Conservation (phyloP, 2,888 invertebrate genomes). For the Apoderus coryli region DNA sequence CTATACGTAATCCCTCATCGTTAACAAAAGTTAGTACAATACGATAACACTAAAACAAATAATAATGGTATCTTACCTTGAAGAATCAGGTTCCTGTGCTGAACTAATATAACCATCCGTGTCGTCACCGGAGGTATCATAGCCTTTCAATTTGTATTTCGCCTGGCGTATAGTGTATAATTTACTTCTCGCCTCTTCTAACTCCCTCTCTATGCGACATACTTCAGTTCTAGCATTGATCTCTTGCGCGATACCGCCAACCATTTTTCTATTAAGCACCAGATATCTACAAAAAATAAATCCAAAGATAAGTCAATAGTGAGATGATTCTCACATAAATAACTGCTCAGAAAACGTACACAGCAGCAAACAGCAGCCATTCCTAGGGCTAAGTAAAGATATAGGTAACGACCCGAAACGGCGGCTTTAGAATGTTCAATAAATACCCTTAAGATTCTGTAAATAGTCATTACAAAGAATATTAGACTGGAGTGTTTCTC, state of each 20-base stretch:
- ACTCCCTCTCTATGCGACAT: constrained; percentile 82
- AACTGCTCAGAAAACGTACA: too few species aligned
- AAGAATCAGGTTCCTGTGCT: constrained; percentile 28
- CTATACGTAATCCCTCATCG: too few species aligned
- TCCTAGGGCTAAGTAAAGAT: too few species aligned
- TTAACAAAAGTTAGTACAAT: not conserved
- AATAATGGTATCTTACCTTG: constrained; percentile 33
- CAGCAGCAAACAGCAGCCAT: too few species aligned
- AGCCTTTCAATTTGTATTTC: constrained; percentile 64
- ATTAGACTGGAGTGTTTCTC: too few species aligned
- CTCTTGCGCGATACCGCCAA: constrained; percentile 94
- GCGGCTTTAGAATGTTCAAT: too few species aligned
- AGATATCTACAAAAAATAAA: constrained; percentile 38
- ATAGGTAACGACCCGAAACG: too few species aligned
- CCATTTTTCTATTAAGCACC: constrained; percentile 83
- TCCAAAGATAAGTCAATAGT: too few species aligned
- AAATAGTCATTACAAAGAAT: too few species aligned
- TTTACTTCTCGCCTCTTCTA: constrained; percentile 82
- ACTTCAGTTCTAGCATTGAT: constrained; percentile 83
- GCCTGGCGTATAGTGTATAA: constrained; percentile 86
- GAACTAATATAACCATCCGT: constrained; percentile 41
- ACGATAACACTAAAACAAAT: constrained; percentile 7
- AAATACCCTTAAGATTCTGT: too few species aligned
- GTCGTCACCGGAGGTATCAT: constrained; percentile 52
- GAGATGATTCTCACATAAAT: too few species aligned